Evolutionary conservation across 1,140 invertebrate species (phyloP).

Genomic region (Nymphalis io): DNA sequence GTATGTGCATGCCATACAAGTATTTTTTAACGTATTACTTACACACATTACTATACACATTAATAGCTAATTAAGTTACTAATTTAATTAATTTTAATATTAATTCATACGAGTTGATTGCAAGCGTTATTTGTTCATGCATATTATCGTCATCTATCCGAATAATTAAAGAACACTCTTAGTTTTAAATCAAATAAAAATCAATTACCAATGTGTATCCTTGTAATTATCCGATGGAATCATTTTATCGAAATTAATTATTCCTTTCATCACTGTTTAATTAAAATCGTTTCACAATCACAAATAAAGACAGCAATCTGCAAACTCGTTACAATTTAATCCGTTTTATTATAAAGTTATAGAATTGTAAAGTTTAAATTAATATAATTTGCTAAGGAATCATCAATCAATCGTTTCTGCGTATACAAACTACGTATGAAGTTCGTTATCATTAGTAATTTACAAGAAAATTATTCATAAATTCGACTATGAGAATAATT

Average conservation of each 20-base stretch:
- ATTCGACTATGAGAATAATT: no score
- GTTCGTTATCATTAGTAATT: no score
- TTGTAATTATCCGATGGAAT: constrained; percentile 21
- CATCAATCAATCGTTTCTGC: not conserved
- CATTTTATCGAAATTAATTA: constrained; percentile 45
- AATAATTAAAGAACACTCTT: not conserved
- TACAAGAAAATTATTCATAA: no score
- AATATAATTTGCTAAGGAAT: constrained; percentile 1
- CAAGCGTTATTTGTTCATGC: not conserved
- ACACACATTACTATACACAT: no score
- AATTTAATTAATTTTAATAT: no score
- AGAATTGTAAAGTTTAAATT: constrained; percentile 13
- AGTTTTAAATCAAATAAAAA: constrained; percentile 22
- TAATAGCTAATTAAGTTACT: no score
- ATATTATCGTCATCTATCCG: not conserved
- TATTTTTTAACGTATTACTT: no score
- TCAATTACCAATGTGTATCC: constrained; percentile 16
- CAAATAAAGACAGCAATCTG: constrained; percentile 41
- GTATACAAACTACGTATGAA: not conserved
- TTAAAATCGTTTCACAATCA: constrained; percentile 35
- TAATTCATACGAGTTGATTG: no score
- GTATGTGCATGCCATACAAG: no score
- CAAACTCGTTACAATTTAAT: constrained; percentile 44
- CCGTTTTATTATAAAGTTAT: constrained; percentile 23
- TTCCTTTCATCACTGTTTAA: constrained; percentile 32